Evolutionary conservation across 1,140 invertebrate genomes (phyloP).

Genomic region (Melipona quadrifasciata): DNA sequence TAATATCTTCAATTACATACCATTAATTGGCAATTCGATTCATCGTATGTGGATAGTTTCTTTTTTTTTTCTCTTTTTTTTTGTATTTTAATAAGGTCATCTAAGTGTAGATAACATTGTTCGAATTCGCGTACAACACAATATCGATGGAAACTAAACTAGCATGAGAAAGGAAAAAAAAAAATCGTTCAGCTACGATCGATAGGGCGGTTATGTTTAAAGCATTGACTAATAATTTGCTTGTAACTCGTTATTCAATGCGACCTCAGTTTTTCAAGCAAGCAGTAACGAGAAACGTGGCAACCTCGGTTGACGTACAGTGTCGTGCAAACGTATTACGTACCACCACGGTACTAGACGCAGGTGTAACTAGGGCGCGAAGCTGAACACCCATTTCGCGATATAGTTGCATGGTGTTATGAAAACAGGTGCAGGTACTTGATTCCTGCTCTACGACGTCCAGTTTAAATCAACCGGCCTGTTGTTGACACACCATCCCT

Average conservation of each 20-base stretch:
- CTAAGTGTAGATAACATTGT: neutral
- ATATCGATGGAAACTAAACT: neutral
- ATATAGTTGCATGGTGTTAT: conserved; percentile 44
- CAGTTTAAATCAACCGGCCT: neutral
- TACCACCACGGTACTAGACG: conserved; percentile 52
- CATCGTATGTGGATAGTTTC: neutral
- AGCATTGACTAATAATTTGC: conserved; percentile 45
- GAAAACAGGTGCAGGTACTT: conserved; percentile 55
- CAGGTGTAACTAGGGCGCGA: conserved; percentile 72
- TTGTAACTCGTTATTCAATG: conserved; percentile 36
- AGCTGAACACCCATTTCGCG: conserved; percentile 63
- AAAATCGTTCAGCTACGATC: conserved; percentile 11
- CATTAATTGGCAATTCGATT: neutral
- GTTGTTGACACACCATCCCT: conserved; percentile 34
- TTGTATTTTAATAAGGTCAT: neutral
- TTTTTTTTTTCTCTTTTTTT: neutral
- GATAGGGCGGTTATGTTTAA: neutral
- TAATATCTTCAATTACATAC: neutral
- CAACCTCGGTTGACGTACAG: conserved; percentile 52
- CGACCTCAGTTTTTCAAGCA: conserved; percentile 52
- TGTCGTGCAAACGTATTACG: conserved; percentile 53
- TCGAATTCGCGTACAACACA: neutral
- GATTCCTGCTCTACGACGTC: conserved; percentile 13
- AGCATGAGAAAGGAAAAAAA: neutral
- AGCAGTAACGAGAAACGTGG: conserved; percentile 42